Base-by-base conservation (phyloP, 1,140 invertebrate genomes). In the Hylaeus anthracinus region DNA sequence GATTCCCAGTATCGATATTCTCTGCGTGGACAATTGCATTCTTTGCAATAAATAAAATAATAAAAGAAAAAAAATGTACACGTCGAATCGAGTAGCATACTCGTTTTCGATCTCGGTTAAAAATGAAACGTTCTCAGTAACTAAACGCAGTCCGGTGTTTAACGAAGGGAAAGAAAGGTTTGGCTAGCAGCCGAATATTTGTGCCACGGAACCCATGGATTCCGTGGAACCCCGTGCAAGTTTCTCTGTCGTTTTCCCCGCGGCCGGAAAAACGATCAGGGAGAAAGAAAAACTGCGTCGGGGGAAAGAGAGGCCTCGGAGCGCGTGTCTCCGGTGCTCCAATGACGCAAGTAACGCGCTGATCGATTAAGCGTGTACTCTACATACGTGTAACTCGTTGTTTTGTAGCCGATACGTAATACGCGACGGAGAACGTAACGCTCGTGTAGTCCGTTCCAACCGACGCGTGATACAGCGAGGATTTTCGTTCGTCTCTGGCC, bases 331-430 rank as follows among this genome's bases (percentile, higher is more conserved):
- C 84, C 85, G 61, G 72, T 86, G 84, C 86, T 79, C 84, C 85
- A 67, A 76, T 86, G 85, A 86, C 85, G 85, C 86, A 86, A 85
- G 75, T 86, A 80, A 86, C 82, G 72, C 63, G 81, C 78, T 85
- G 84, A 86, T 86, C 83, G 84, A 86, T 86, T 81, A 82, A 81
- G 48, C 67, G 58, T 72, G 67, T 72, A 63, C 67, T 70, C 56
- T 78, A 78, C 69, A 75, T 83, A 85, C 79, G 83, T 76, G 84
- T 77, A 74, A 77, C 83, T 81, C 26, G 58, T 58, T 39, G 69
- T 78, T 78, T 78, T 70, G 61, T 53, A 60, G n/a, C 12, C 14
- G 41, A 72, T 66, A 72, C 71, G 69, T 79, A 72, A 85, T 73
- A 51, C 39, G 53, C 65, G 76, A 37, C 39, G 26, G 26, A 26